Percentiles rank a stretch among this genome's conserved stretches.
Conservation (phyloP, 1,140 invertebrate species). For the Chlorops oryzae region DNA sequence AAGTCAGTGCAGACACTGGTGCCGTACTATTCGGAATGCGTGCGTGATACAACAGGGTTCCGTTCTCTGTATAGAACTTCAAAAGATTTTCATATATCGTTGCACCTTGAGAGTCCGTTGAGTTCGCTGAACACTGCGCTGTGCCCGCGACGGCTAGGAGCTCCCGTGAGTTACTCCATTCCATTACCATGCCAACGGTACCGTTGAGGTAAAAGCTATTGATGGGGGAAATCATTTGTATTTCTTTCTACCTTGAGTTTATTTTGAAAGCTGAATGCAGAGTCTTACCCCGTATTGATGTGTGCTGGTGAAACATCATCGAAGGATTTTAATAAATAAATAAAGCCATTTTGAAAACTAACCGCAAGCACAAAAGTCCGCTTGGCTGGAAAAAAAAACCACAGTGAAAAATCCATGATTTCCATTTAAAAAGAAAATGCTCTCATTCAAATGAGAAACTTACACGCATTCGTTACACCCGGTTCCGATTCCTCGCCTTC, state of each 20-base stretch:
- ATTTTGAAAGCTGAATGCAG: too few species aligned
- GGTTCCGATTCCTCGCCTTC: conserved; percentile 71
- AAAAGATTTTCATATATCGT: conserved; percentile 46
- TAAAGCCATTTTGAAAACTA: conserved; percentile 79
- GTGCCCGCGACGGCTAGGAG: conserved; percentile 87
- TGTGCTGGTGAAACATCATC: conserved; percentile 86
- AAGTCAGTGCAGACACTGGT: conserved; percentile 86
- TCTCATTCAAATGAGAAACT: conserved; percentile 13
- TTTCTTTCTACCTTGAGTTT: too few species aligned
- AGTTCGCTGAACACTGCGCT: conserved; percentile 33
- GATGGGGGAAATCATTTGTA: too few species aligned
- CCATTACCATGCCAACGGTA: conserved; percentile 66
- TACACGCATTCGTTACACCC: conserved; percentile 50
- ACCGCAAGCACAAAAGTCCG: conserved; percentile 76
- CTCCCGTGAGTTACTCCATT: conserved; percentile 94
- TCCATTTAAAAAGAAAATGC: background rate
- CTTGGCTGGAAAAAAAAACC: conserved; percentile 47
- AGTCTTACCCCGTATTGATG: conserved; percentile 78
- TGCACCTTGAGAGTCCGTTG: conserved; percentile 38
- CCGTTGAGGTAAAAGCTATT: conserved; percentile 65
- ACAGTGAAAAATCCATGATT: background rate
- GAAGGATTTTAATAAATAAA: conserved; percentile 82
- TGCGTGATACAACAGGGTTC: conserved; percentile 67
- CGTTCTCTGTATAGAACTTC: conserved; percentile 75
- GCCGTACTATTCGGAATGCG: conserved; percentile 63